phyloP scores from a whole-genome alignment of 2,797 vertebrate species.

The Danio kyathit region DNA sequence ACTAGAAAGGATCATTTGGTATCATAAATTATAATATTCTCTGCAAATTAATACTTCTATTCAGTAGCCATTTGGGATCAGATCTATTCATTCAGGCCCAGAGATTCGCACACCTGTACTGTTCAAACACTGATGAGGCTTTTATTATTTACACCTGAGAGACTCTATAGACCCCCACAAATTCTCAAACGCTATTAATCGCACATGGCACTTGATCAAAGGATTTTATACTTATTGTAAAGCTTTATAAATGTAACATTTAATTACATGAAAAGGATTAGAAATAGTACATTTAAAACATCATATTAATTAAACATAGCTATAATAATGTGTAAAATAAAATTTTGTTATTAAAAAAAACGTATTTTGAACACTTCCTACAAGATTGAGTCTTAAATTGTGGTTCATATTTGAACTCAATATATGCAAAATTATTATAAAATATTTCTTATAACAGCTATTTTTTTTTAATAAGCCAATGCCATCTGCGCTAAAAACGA shows the following conservation, averaged over 20 bases:
- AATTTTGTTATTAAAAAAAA: no score
- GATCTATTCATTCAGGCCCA: slow-evolving; percentile 5
- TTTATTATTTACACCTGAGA: not conserved
- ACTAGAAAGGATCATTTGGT: slow-evolving; percentile 28
- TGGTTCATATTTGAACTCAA: no score
- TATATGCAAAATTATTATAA: not conserved
- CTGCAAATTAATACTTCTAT: slow-evolving; percentile 37
- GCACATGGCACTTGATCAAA: not conserved
- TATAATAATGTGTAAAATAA: not conserved
- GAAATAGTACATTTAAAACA: not conserved
- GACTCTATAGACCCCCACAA: not conserved
- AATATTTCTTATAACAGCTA: not conserved
- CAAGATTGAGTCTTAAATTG: not conserved
- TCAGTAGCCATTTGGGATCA: not conserved
- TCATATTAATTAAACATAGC: not conserved
- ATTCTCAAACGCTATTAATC: slow-evolving; percentile 4
- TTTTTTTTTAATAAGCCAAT: not conserved
- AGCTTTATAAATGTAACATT: not conserved
- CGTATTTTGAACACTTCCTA: not conserved
- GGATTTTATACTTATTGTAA: not conserved
- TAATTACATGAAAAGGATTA: not conserved
- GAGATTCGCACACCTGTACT: slow-evolving; percentile 38
- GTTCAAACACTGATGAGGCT: slow-evolving; percentile 19
- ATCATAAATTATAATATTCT: slow-evolving; percentile 39
- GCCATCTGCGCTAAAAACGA: not conserved